These are phyloP conservation scores for Sycophila sp. DNA, from an alignment of 1,140 invertebrate species.

Conservation along the genomic window DNA sequence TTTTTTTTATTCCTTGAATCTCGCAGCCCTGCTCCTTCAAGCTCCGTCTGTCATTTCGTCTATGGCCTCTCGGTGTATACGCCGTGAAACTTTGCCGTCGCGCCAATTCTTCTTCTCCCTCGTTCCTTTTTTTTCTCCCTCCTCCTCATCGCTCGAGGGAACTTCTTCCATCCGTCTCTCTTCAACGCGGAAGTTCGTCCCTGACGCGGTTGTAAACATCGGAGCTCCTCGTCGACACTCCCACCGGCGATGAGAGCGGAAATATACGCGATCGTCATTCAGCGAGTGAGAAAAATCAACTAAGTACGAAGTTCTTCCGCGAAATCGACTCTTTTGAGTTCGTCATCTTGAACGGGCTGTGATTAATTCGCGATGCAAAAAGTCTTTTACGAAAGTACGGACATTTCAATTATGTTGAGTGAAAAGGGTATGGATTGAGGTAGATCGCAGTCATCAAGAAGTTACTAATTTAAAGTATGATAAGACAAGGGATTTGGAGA, in stretches of 20 bases:
- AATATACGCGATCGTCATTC: neutral
- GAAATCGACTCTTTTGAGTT: neutral
- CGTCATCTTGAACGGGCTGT: slow-evolving; percentile 26
- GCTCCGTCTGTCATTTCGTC: neutral
- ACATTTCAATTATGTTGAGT: too few species aligned
- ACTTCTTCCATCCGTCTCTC: neutral
- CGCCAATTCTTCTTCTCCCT: neutral
- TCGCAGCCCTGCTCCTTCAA: too few species aligned
- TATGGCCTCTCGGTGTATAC: neutral
- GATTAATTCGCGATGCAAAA: too few species aligned
- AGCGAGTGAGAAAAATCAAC: neutral
- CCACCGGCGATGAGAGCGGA: neutral
- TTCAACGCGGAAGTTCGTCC: slow-evolving; percentile 36
- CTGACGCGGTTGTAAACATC: slow-evolving; percentile 40
- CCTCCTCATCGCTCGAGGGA: neutral
- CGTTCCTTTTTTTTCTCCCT: neutral
- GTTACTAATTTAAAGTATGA: too few species aligned
- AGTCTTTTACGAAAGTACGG: too few species aligned
- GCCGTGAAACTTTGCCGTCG: slow-evolving; percentile 18
- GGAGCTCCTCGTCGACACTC: slow-evolving; percentile 30
- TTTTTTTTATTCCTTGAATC: too few species aligned
- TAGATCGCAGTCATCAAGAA: too few species aligned
- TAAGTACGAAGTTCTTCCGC: neutral
- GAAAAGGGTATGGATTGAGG: too few species aligned
- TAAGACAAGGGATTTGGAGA: too few species aligned